Percentiles rank a stretch among this genome's conserved stretches.
These are phyloP conservation scores for Cheilosia scutellata DNA, from an alignment of 2,888 invertebrate species.

Conservation along the genomic window DNA sequence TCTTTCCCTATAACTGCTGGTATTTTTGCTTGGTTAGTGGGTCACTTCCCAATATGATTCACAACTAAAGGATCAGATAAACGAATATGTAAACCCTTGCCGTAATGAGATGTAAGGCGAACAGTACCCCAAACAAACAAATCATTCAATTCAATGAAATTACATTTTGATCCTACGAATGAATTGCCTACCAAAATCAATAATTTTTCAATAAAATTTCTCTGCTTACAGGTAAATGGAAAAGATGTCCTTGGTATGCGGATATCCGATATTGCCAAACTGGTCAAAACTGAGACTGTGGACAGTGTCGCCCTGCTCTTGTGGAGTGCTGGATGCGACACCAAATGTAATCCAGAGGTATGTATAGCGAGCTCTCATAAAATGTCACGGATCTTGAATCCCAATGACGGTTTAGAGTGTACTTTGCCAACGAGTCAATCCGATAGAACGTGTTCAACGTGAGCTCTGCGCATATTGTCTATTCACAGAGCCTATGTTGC, in stretches of 20 bases:
- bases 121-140: no score
- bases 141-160: no score
- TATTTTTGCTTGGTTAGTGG: no score
- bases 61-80: no score
- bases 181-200: neutral
- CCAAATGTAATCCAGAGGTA: slow-evolving; percentile 84
- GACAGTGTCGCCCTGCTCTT: slow-evolving; percentile 84
- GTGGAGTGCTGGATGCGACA: slow-evolving; percentile 85
- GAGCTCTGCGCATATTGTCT: slow-evolving; percentile 38
- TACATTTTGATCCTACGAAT: neutral
- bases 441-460: slow-evolving; percentile 36
- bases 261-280: slow-evolving; percentile 85
- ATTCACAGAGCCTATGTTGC: slow-evolving; percentile 84
- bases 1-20: no score
- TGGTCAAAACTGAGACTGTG: slow-evolving; percentile 83
- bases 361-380: slow-evolving; percentile 37
- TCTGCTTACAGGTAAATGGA: slow-evolving; percentile 85
- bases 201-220: neutral
- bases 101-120: no score
- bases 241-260: slow-evolving; percentile 85
- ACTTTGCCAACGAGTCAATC: slow-evolving; percentile 13
- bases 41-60: no score
- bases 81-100: no score
- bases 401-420: slow-evolving; percentile 11
- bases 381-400: slow-evolving; percentile 1